Percentiles rank a stretch among this genome's conserved stretches.
Evolutionary conservation across 1,140 invertebrate species (phyloP).

Genomic region (Cryptotermes secundus): DNA sequence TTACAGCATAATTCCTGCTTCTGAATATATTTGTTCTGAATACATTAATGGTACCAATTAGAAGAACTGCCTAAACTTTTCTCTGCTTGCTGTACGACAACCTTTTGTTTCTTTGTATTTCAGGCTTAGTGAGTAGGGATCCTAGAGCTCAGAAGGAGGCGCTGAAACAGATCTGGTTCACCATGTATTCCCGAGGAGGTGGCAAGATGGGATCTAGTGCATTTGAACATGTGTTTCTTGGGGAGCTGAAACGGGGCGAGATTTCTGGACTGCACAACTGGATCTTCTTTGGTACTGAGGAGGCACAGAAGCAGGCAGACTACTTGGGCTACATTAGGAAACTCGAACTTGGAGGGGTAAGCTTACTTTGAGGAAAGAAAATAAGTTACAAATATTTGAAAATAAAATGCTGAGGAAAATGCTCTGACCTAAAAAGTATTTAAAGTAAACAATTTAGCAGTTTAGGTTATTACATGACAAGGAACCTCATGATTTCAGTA

Average conservation of each 20-base stretch:
- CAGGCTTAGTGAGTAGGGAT: slow-evolving; percentile 20
- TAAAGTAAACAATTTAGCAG: too few relatives aligned
- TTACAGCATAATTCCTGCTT: too few relatives aligned
- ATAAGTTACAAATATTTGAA: background rate
- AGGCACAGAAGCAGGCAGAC: slow-evolving; percentile 59
- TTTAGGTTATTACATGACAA: too few relatives aligned
- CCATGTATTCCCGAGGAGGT: slow-evolving; percentile 73
- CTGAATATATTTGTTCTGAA: too few relatives aligned
- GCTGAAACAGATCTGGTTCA: slow-evolving; percentile 77
- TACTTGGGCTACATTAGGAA: slow-evolving; percentile 81
- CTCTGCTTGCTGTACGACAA: too few relatives aligned
- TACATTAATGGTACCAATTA: too few relatives aligned
- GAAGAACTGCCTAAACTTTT: too few relatives aligned
- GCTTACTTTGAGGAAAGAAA: slow-evolving; percentile 38
- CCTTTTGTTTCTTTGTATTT: too few relatives aligned
- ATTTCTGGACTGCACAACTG: slow-evolving; percentile 85
- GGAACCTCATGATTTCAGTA: too few relatives aligned
- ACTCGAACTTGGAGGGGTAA: slow-evolving; percentile 67
- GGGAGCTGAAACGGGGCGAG: slow-evolving; percentile 73
- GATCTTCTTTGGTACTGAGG: slow-evolving; percentile 82
- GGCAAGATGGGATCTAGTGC: slow-evolving; percentile 76
- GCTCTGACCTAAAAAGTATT: background rate
- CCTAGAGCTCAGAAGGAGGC: slow-evolving; percentile 63
- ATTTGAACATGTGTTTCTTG: slow-evolving; percentile 85
- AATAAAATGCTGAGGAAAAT: background rate